phyloP scores from a whole-genome alignment of 2,113 vertebrate species.

The Pterophyllum scalare region DNA sequence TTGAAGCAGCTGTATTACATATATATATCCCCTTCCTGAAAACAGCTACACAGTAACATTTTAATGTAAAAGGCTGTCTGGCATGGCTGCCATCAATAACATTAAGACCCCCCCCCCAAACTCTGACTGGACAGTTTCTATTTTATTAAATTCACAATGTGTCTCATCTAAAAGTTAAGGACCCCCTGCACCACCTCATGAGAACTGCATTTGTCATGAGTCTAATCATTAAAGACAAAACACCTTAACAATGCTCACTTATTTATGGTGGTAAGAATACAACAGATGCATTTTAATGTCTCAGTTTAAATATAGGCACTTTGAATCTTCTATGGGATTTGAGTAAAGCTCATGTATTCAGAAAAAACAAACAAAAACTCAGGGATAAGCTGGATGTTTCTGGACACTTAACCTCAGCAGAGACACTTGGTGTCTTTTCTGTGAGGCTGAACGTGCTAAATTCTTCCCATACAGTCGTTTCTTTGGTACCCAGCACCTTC shows the following conservation, averaged over 20 bases:
- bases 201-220: neutral
- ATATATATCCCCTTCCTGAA: neutral
- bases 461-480: slow-evolving; percentile 6
- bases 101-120: neutral
- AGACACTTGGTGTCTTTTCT: neutral
- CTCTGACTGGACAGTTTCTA: neutral
- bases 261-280: neutral
- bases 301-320: neutral
- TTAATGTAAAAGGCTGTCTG: neutral
- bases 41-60: neutral
- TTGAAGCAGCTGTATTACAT: neutral
- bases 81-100: neutral
- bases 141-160: neutral
- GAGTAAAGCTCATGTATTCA: neutral
- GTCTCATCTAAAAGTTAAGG: neutral
- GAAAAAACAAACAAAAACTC: neutral
- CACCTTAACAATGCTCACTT: neutral
- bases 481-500: slow-evolving; percentile 1
- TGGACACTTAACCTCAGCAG: neutral
- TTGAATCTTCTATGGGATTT: neutral
- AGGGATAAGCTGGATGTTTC: neutral
- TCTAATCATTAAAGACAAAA: neutral
- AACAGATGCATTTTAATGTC: neutral
- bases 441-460: slow-evolving; percentile 12
- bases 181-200: neutral